Evolutionary conservation across 2,888 invertebrate genomes (phyloP).

Genomic region (Apodemia hepburni): DNA sequence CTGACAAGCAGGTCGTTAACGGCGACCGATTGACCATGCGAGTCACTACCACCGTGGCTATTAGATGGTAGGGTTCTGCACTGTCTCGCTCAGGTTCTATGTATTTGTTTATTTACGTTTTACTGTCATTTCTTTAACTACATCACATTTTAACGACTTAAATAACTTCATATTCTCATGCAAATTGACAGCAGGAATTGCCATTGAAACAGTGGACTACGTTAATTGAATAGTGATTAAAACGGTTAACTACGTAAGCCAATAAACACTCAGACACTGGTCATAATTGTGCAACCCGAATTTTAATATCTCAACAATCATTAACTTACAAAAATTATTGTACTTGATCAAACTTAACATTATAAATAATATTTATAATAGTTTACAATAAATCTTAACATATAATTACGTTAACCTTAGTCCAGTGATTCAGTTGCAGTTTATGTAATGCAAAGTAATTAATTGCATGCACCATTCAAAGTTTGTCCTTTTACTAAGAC

Average conservation of each 20-base stretch:
- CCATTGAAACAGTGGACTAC: too few relatives aligned
- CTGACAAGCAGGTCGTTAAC: too few relatives aligned
- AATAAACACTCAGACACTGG: background rate
- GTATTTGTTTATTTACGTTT: too few relatives aligned
- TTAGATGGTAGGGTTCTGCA: too few relatives aligned
- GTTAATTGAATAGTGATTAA: background rate
- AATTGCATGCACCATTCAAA: conserved; percentile 9
- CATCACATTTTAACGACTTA: too few relatives aligned
- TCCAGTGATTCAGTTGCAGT: background rate
- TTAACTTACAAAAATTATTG: background rate
- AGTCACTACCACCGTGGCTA: too few relatives aligned
- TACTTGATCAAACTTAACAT: background rate
- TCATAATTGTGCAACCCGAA: background rate
- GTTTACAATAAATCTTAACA: background rate
- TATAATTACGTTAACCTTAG: conserved; percentile 5
- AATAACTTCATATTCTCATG: too few relatives aligned
- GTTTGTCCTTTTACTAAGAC: conserved; percentile 13
- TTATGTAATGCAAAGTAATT: conserved; percentile 5
- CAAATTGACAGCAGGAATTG: too few relatives aligned
- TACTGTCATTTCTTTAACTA: too few relatives aligned
- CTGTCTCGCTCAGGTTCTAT: too few relatives aligned
- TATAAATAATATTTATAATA: background rate
- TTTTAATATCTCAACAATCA: background rate
- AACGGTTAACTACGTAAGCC: background rate
- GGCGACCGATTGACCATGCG: too few relatives aligned